These are phyloP conservation scores for Salvelinus fontinalis DNA, from an alignment of 2,113 vertebrate genomes.

Conservation along the genomic window DNA sequence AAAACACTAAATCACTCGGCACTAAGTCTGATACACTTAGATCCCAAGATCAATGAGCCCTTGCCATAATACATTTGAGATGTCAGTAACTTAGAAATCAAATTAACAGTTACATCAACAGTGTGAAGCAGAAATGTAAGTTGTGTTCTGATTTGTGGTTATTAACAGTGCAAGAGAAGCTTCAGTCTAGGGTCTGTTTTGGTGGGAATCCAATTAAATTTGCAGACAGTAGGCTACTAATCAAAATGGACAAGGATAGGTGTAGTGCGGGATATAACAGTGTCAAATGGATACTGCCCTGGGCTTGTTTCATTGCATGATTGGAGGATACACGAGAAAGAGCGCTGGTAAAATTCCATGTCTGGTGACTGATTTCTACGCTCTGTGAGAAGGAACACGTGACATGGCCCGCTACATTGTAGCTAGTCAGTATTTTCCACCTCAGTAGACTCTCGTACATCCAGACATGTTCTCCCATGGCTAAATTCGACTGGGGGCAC, in stretches of 20 bases:
- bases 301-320: neutral
- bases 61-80: neutral
- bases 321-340: neutral
- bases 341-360: slow-evolving; percentile 29
- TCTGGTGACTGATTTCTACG: slow-evolving; percentile 65
- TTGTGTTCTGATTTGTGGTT: too few species aligned
- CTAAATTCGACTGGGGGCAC: slow-evolving; percentile 44
- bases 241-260: too few species aligned
- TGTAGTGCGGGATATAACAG: too few species aligned
- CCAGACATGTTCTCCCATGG: slow-evolving; percentile 60
- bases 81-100: neutral
- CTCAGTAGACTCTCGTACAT: slow-evolving; percentile 37
- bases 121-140: too few species aligned
- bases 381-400: slow-evolving; percentile 35
- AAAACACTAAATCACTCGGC: too few species aligned
- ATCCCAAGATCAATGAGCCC: neutral
- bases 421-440: slow-evolving; percentile 36
- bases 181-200: too few species aligned
- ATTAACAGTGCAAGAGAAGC: too few species aligned
- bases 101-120: neutral
- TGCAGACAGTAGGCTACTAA: too few species aligned
- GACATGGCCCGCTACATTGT: slow-evolving; percentile 45
- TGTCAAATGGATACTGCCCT: too few species aligned
- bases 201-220: too few species aligned
- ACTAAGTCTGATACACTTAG: too few species aligned